Conservation (phyloP, 2,888 invertebrate species). For the Lasioglossum villosulum region DNA sequence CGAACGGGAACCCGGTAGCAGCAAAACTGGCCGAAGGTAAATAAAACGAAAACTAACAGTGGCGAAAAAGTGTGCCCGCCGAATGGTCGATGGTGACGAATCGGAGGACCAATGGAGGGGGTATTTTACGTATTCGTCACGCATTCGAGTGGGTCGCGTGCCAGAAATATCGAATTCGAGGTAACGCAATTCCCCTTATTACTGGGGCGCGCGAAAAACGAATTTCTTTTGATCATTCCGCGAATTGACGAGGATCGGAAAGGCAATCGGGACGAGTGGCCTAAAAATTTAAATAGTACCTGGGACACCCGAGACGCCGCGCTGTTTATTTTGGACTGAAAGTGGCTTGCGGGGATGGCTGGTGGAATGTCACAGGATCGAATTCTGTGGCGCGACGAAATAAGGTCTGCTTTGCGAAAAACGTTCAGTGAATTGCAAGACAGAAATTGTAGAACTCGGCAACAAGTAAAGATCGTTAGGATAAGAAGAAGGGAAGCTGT, state of each 20-base stretch:
- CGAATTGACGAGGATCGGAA: not conserved
- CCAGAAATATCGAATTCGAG: slow-evolving; percentile 14
- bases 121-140: slow-evolving; percentile 11
- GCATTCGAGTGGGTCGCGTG: slow-evolving; percentile 10
- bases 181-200: slow-evolving; percentile 4
- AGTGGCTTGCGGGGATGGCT: not conserved
- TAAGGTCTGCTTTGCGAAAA: not conserved
- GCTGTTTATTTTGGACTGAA: not conserved
- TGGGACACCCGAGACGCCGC: too few relatives aligned
- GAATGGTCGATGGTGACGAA: not conserved
- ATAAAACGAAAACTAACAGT: not conserved
- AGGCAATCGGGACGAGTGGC: not conserved
- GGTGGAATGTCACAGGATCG: not conserved
- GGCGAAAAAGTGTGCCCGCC: not conserved
- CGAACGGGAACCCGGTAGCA: not conserved
- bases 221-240: not conserved
- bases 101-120: not conserved
- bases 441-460: not conserved
- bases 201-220: not conserved
- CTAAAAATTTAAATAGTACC: not conserved
- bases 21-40: not conserved
- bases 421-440: not conserved
- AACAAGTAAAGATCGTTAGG: not conserved
- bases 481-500: not conserved
- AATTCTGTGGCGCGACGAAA: not conserved